These are phyloP conservation scores for Thomomys bottae DNA, from an alignment of 2,113 vertebrate genomes.

Conservation along the genomic window DNA sequence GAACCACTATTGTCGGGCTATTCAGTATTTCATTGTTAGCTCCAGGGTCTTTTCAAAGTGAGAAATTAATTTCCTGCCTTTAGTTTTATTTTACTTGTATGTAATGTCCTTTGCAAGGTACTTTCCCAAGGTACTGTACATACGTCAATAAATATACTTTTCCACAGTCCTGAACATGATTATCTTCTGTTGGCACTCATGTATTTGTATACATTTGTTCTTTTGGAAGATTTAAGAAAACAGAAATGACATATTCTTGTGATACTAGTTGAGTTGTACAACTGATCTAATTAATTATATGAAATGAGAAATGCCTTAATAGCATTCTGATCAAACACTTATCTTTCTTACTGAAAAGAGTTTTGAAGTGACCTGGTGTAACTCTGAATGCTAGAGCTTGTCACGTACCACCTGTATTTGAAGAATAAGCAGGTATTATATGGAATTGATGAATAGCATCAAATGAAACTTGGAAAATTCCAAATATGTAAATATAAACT, in stretches of 20 bases:
- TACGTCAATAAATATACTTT: not conserved
- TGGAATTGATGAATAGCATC: conserved; percentile 15
- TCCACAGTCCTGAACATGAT: not conserved
- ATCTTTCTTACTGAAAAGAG: not conserved
- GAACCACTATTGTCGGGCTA: no score
- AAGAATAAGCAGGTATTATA: conserved; percentile 8
- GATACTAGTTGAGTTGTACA: conserved; percentile 42
- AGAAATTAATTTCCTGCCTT: not conserved
- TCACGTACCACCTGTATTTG: not conserved
- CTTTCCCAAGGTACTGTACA: not conserved
- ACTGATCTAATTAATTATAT: conserved; percentile 8
- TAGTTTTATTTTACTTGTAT: not conserved
- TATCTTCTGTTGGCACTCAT: not conserved
- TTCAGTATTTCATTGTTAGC: not conserved
- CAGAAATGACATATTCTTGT: not conserved
- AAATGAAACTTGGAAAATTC: conserved; percentile 15
- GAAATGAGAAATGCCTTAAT: not conserved
- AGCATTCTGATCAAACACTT: not conserved
- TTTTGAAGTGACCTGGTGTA: not conserved
- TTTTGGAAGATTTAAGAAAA: conserved; percentile 26
- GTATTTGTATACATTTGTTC: not conserved
- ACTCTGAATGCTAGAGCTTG: conserved; percentile 1
- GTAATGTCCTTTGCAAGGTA: not conserved
- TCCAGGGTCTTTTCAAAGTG: not conserved
- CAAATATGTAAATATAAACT: not conserved